Percentiles rank a stretch among this genome's conserved stretches.
Conservation (phyloP, 2,888 invertebrate genomes). For the Aporophyla nigra region DNA sequence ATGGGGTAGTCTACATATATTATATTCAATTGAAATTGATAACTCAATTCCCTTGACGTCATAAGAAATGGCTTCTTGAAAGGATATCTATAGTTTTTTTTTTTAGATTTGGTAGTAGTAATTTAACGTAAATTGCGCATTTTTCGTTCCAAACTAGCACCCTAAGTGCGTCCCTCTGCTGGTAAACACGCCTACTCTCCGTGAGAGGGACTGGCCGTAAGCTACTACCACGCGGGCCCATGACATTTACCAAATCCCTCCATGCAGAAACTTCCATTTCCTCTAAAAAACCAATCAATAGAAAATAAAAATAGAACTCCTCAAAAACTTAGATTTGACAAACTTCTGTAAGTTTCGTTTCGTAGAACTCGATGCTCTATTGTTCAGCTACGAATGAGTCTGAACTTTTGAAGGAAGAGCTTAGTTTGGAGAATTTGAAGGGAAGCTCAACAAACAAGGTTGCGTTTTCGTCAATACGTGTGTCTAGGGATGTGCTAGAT, state of each 20-base stretch:
- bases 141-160: not conserved
- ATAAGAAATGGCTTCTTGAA: not conserved
- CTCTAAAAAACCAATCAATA: slow-evolving; percentile 15
- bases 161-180: not conserved
- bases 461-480: slow-evolving; percentile 67
- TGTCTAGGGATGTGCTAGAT: slow-evolving; percentile 42
- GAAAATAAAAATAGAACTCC: slow-evolving; percentile 21
- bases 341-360: slow-evolving; percentile 26
- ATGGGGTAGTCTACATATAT: not conserved
- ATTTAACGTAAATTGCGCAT: too few species aligned
- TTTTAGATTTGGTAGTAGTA: not conserved
- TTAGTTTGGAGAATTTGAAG: slow-evolving; percentile 58
- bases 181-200: too few species aligned
- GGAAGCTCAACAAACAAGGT: slow-evolving; percentile 72
- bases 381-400: slow-evolving; percentile 43
- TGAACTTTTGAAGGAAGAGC: slow-evolving; percentile 39
- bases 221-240: not conserved
- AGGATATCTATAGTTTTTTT: not conserved
- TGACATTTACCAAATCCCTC: not conserved
- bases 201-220: not conserved
- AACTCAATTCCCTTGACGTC: not conserved
- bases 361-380: slow-evolving; percentile 31
- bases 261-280: not conserved
- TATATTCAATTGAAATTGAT: not conserved
- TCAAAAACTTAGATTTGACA: slow-evolving; percentile 41